Base-by-base conservation (phyloP, 2,797 vertebrate species). In the Cyclura pinguis region DNA sequence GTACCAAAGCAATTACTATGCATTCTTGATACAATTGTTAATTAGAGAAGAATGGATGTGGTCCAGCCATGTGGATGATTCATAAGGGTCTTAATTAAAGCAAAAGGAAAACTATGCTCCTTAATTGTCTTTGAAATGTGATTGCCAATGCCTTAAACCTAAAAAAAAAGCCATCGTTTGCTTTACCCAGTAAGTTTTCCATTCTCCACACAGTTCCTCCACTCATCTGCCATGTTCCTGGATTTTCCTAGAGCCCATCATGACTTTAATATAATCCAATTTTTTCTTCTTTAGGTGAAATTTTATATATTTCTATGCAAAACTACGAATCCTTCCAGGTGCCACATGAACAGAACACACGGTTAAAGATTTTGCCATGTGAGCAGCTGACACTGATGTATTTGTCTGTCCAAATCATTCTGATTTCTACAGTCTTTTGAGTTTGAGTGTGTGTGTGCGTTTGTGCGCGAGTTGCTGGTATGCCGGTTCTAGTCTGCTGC, bases 1-100 rank as follows among this genome's bases (percentile, higher is more conserved):
- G 93, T 73, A 1, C 78, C 91, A 93, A 96, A 94, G 89, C 93
- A 89, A 96, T 96, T 95, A 94, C 85, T 91, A 90, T 6, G 27
- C 95, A 95, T 96, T 97, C 95, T 92, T 95, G 87, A 88, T 55
- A 93, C 89, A 94, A 93, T 55, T 95, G 93, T 94, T 94, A 96
- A 95, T 92, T 94, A 91, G 93, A 96, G 95, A 91, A 95, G 91
- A 90, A 90, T 95, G 95, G 59, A 81, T 95, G 93, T 83, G 90
- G 80, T 69, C 91, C 32, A 89, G 91, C 90, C 91, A 72, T 67
- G 76, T 42, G 89, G 93, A 88, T 90, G 50, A 93, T 92, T 94
- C 94, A 85, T 32, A 77, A 90, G 93, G 80, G 52, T 32, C 77
- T 64, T 81, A 80, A 86, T 90, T 91, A 90, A 92, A 83, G 80